phyloP scores from a whole-genome alignment of 2,797 vertebrate species.

The Pipistrellus pipistrellus region DNA sequence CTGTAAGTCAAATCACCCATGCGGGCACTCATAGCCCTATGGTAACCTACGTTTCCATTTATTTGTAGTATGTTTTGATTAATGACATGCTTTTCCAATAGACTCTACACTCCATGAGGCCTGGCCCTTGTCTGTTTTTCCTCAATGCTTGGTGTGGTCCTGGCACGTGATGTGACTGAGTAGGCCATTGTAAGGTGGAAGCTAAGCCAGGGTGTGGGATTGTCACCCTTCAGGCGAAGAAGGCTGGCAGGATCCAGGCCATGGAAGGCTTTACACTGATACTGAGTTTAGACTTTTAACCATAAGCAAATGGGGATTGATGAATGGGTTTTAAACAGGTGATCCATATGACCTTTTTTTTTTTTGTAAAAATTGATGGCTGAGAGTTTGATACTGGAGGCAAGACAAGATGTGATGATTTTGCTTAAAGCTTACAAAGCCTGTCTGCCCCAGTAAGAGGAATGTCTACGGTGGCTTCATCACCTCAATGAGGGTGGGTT shows the following conservation, averaged over 20 bases:
- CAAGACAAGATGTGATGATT: conserved; percentile 5
- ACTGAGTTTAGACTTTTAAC: not conserved
- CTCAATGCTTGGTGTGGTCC: not conserved
- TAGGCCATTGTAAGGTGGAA: not conserved
- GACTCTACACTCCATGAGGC: not conserved
- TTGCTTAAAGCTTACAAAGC: conserved; percentile 20
- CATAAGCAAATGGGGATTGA: not conserved
- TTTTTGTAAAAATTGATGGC: not conserved
- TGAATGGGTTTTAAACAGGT: conserved; percentile 1
- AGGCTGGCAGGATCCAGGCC: not conserved
- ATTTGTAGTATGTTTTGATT: not conserved
- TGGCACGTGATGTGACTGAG: not conserved
- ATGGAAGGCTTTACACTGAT: not conserved
- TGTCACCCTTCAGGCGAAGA: not conserved
- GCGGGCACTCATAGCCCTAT: not conserved
- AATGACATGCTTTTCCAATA: not conserved
- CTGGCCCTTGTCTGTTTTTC: not conserved
- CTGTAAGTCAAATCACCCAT: not conserved
- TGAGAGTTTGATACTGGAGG: conserved; percentile 1
- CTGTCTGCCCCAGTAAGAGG: not conserved
- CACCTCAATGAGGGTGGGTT: not conserved
- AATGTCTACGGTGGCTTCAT: not conserved
- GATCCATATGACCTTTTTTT: not conserved
- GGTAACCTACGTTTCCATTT: not conserved
- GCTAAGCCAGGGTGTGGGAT: not conserved